Conservation (phyloP, 2,888 invertebrate species). For the Saturnia japonica region DNA sequence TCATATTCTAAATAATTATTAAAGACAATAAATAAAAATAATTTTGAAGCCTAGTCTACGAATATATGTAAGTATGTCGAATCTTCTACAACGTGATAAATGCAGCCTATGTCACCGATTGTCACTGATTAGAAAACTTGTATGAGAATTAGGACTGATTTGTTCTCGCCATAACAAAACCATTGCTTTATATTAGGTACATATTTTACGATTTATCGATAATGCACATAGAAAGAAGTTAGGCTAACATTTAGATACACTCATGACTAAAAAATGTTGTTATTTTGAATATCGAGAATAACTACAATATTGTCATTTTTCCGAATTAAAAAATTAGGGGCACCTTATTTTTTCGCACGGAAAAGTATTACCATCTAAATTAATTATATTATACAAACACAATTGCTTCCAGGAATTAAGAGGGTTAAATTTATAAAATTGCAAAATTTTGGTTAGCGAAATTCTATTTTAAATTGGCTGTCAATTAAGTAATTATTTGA, state of each 20-base stretch:
- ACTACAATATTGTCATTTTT: background rate
- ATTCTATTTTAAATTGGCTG: background rate
- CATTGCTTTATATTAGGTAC: background rate
- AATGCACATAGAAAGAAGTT: background rate
- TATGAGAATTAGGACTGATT: conserved; percentile 1
- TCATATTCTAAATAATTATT: background rate
- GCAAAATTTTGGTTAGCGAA: background rate
- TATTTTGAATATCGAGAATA: background rate
- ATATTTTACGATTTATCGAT: background rate
- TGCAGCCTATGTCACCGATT: background rate
- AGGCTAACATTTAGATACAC: background rate
- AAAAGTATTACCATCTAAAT: background rate
- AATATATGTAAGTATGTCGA: background rate
- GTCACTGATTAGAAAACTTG: background rate
- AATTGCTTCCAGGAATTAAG: background rate
- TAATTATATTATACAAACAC: background rate
- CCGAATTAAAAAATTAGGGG: background rate
- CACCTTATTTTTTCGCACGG: background rate
- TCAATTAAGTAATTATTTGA: background rate
- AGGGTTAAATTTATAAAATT: background rate
- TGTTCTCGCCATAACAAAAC: background rate
- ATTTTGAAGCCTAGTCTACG: background rate
- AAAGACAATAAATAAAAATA: background rate
- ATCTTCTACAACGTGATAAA: background rate
- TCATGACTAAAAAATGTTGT: background rate